These are phyloP conservation scores for Vidua macroura DNA, from an alignment of 2,113 vertebrate species.

Conservation along the genomic window DNA sequence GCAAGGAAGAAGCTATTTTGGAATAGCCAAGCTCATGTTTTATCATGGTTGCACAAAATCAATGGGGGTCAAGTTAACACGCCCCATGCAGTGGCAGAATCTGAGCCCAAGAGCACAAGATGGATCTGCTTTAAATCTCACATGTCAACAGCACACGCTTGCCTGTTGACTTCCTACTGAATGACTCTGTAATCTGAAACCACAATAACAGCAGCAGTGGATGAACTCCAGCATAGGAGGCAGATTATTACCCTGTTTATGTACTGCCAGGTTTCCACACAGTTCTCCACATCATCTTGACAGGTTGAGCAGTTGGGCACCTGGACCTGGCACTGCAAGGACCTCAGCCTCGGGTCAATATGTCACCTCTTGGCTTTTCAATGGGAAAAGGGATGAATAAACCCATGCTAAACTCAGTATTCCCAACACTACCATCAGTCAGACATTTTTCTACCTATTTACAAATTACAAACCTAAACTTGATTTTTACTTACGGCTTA, in stretches of 20 bases:
- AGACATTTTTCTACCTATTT: neutral
- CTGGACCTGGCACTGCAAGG: neutral
- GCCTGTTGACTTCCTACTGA: slow-evolving; percentile 29
- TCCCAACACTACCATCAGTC: neutral
- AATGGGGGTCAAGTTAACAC: rapidly evolving
- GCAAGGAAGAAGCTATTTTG: neutral
- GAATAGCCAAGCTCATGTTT: neutral
- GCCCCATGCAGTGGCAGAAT: neutral
- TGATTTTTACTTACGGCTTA: neutral
- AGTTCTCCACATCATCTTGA: neutral
- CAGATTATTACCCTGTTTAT: neutral
- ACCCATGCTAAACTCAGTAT: neutral
- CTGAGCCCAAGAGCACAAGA: neutral
- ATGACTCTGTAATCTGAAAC: slow-evolving; percentile 28
- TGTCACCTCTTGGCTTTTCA: neutral
- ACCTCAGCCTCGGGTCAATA: rapidly evolving
- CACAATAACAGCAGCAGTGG: neutral
- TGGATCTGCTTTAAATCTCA: slow-evolving; percentile 28
- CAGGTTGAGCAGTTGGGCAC: neutral
- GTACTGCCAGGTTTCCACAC: neutral
- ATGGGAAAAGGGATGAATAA: neutral
- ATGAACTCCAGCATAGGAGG: neutral
- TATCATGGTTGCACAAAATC: neutral
- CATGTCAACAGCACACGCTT: slow-evolving; percentile 16
- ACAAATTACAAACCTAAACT: neutral